These are phyloP conservation scores for Zophobas atratus DNA, from an alignment of 1,140 invertebrate genomes.

Conservation along the genomic window DNA sequence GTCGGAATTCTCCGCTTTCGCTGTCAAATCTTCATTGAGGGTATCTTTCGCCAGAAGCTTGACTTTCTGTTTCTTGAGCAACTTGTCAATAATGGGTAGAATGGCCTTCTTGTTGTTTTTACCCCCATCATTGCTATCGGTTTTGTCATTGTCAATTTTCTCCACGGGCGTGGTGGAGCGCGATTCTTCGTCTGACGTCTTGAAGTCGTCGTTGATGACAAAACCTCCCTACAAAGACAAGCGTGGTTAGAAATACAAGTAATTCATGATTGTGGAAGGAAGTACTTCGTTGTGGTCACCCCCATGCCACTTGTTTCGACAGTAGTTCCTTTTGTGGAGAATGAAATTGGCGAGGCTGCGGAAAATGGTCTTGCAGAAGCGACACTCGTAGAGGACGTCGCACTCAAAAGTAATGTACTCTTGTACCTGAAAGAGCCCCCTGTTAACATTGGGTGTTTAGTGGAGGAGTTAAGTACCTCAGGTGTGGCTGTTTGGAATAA, in stretches of 20 bases:
- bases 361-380: constrained; percentile 74
- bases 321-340: constrained; percentile 75
- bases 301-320: constrained; percentile 63
- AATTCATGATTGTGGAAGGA: neutral
- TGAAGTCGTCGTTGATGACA: constrained; percentile 17
- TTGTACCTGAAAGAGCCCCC: constrained; percentile 67
- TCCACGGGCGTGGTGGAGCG: neutral
- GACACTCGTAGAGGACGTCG: constrained; percentile 76
- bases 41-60: constrained; percentile 44
- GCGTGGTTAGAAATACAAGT: neutral
- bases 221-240: constrained; percentile 32
- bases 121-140: neutral
- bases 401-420: constrained; percentile 74
- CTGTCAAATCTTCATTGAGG: constrained; percentile 53
- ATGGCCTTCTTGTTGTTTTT: constrained; percentile 43
- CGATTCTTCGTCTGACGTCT: constrained; percentile 10
- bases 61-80: constrained; percentile 53
- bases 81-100: constrained; percentile 57
- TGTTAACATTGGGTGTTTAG: neutral
- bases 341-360: constrained; percentile 75
- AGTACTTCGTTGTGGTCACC: neutral
- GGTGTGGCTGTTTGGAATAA: constrained; percentile 66
- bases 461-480: constrained; percentile 62
- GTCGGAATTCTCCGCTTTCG: constrained; percentile 48
- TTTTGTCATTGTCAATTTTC: constrained; percentile 7